Evolutionary conservation across 2,797 vertebrate genomes (phyloP).

Genomic region (Xerus rutilus): DNA sequence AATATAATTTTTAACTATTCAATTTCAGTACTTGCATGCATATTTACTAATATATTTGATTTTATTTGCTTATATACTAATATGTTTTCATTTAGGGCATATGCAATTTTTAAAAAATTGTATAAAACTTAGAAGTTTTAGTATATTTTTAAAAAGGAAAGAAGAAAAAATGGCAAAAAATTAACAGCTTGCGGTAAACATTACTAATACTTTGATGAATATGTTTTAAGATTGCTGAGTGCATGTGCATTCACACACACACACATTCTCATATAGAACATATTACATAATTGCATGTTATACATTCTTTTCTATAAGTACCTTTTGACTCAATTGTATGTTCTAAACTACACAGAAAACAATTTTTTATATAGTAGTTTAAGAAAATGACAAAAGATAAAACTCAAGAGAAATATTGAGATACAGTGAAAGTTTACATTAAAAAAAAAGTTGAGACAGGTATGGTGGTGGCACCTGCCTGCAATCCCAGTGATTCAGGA

Average conservation of each 20-base stretch:
- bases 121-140: background rate
- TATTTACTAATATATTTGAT: background rate
- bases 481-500: too few species aligned
- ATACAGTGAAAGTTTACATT: background rate
- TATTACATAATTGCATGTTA: background rate
- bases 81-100: constrained; percentile 4
- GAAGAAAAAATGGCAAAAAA: background rate
- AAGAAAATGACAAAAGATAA: background rate
- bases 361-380: background rate
- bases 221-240: background rate
- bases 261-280: background rate
- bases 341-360: background rate
- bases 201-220: constrained; percentile 1
- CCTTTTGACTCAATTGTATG: background rate
- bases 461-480: too few species aligned
- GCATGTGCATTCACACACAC: too few species aligned
- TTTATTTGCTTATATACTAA: background rate
- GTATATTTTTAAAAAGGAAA: constrained; percentile 39
- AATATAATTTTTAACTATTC: background rate
- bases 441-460: too few species aligned
- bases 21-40: background rate
- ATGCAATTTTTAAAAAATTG: too few species aligned
- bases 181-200: background rate
- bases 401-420: background rate
- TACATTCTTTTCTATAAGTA: background rate